Percentiles rank a stretch among this genome's conserved stretches.
Conservation (phyloP, 92 coral and sea anemone species). For the Zoanthus sociatus region DNA sequence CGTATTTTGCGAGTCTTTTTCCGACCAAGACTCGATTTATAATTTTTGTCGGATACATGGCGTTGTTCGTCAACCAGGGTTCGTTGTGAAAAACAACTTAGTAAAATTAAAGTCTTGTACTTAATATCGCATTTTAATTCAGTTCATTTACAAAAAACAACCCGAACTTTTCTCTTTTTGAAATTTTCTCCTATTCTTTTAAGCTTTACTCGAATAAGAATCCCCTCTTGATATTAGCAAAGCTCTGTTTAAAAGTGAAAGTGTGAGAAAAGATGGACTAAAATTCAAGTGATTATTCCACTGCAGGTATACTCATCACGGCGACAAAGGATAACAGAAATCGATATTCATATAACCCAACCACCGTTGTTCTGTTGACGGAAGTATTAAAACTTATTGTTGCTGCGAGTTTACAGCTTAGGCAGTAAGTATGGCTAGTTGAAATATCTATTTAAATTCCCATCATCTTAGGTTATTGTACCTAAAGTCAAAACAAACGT, state of each 20-base stretch:
- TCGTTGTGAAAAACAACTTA: background rate
- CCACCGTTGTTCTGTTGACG: conserved; percentile 89
- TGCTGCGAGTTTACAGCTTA: conserved; percentile 80
- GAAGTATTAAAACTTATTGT: conserved; percentile 85
- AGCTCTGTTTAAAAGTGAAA: background rate
- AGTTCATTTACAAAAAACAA: background rate
- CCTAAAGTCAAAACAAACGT: too few species aligned
- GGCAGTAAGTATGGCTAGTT: conserved; percentile 72
- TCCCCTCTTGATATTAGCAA: background rate
- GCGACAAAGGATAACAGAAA: conserved; percentile 86
- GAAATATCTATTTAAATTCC: background rate
- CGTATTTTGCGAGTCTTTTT: conserved; percentile 82
- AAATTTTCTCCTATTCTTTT: background rate
- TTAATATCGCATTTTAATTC: background rate
- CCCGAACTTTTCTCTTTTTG: too few species aligned
- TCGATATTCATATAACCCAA: conserved; percentile 83
- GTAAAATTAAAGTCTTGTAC: background rate
- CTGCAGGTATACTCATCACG: conserved; percentile 88
- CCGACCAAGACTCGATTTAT: conserved; percentile 87
- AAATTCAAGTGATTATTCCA: background rate
- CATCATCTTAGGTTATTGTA: too few species aligned
- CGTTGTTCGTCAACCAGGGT: conserved; percentile 94
- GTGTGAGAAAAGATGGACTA: background rate
- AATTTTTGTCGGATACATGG: conserved; percentile 88
- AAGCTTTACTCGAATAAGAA: background rate